Evolutionary conservation across 2,888 invertebrate genomes (phyloP), one percentile per base, ranked within the genome.

Genomic region (Xiphydria camelus): DNA sequence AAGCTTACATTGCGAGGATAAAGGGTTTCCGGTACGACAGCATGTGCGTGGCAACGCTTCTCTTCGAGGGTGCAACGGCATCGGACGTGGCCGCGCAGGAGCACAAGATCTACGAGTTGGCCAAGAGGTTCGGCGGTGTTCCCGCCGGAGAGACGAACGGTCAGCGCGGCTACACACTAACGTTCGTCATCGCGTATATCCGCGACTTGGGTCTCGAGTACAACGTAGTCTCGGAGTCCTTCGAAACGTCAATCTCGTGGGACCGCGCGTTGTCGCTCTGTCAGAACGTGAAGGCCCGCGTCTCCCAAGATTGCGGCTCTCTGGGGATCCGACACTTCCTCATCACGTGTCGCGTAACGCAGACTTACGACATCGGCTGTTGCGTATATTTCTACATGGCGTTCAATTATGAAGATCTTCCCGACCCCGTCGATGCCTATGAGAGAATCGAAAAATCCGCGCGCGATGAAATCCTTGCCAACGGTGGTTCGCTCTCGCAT

Each of bases 221-320:
- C 74, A 83, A 86, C 55, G 83, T 96, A 12, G 87, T 97, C 2
- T 90, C 95, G 0, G 98, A 99, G 76, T 97, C 97, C 0, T 99
- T 99, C 79, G 98, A 99, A 78, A 99, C 99, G 0, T 98, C 98
- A 0, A 96, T 96, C 2, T 91, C 98, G 1, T 99, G 98, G 98
- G 93, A 94, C 77, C 84, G 91, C 41, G 86, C 93, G 7, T 76
- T 87, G 19, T 78, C 84, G 10, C 79, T 99, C 23, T 96, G 96
- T 70, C 80, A 83, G 41, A 94, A 94, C 79, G 96, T 97, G 4
- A 98, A 97, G 74, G 83, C 85, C 42, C 80, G 91, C 36, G 80
- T 98, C 3, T 75, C 80, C 1, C 53, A 77, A 53, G 87, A 88
- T 70, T 89, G 88, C 66, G 68, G 68, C 44, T 76, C 74, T 10